A percentile compares a stretch with the other conserved stretches of the same genome.
Evolutionary conservation across 2,888 invertebrate species (phyloP).

Genomic region (Sphaeridia pumilis): DNA sequence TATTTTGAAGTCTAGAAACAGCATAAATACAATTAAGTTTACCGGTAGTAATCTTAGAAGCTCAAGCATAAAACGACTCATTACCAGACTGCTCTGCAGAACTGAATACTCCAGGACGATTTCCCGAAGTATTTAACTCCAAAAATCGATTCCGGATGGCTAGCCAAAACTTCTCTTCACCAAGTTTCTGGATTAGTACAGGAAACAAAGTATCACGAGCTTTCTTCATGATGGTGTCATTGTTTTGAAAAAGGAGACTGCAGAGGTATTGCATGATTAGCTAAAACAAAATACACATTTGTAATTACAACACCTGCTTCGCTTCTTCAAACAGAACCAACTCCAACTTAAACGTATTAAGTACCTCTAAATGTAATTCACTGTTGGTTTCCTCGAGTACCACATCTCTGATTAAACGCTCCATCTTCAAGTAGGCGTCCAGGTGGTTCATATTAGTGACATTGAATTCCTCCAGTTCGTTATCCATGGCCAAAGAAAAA

Average conservation of each 20-base stretch:
- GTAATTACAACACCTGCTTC: too few relatives aligned
- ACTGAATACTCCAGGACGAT: background rate
- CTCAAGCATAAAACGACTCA: background rate
- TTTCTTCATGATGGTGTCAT: conserved; percentile 6
- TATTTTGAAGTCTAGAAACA: background rate
- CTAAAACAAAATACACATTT: background rate
- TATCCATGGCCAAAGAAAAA: background rate
- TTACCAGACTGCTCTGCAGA: background rate
- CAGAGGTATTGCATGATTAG: background rate
- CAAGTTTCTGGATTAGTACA: background rate
- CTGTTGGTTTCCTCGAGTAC: too few relatives aligned
- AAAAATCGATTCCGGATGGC: conserved; percentile 1
- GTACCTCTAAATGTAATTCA: too few relatives aligned
- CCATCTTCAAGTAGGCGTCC: conserved; percentile 4
- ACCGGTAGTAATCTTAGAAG: background rate
- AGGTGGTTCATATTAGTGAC: conserved; percentile 3
- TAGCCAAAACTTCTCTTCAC: conserved; percentile 4
- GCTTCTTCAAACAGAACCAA: too few relatives aligned
- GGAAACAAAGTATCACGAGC: conserved; percentile 2
- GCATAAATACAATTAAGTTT: background rate
- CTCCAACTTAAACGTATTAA: too few relatives aligned
- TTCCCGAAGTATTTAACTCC: background rate
- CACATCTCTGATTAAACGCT: background rate
- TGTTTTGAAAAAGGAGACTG: conserved; percentile 8
- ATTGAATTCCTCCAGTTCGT: conserved; percentile 11